Evolutionary conservation across 2,888 invertebrate species (phyloP).

Genomic region (Thymelicus lineola): DNA sequence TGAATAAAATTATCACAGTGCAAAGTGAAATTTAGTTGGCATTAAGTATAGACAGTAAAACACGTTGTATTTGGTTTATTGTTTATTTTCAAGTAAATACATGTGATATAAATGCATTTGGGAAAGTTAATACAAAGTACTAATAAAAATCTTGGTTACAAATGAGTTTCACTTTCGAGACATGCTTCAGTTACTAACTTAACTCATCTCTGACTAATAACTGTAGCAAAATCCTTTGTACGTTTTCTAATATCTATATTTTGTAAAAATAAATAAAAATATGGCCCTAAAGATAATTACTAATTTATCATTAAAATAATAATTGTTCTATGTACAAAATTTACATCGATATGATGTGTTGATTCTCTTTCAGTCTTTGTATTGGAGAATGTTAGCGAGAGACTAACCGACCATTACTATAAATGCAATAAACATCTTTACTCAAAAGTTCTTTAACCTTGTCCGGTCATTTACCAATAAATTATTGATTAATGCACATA

Average conservation of each 20-base stretch:
- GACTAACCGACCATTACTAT: slow-evolving; percentile 6
- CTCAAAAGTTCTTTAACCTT: too few relatives aligned
- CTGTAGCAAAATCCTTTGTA: slow-evolving; percentile 38
- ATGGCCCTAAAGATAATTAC: slow-evolving; percentile 16
- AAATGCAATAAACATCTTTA: slow-evolving; percentile 16
- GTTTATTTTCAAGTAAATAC: slow-evolving; percentile 57
- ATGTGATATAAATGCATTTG: slow-evolving; percentile 71
- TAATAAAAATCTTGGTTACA: slow-evolving; percentile 47
- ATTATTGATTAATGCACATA: too few relatives aligned
- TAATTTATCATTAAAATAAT: slow-evolving; percentile 16
- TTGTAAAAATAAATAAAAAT: slow-evolving; percentile 44
- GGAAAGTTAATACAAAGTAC: slow-evolving; percentile 66
- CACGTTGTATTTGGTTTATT: slow-evolving; percentile 42
- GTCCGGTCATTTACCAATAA: too few relatives aligned
- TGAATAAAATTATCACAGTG: not conserved
- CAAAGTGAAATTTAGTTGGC: not conserved
- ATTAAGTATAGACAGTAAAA: slow-evolving; percentile 37
- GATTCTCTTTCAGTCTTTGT: slow-evolving; percentile 49
- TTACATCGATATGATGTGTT: slow-evolving; percentile 33
- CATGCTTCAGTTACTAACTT: slow-evolving; percentile 21
- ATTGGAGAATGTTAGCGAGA: slow-evolving; percentile 24
- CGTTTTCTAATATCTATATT: slow-evolving; percentile 32
- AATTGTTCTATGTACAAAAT: slow-evolving; percentile 37
- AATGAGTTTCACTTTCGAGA: slow-evolving; percentile 29
- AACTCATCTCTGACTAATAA: slow-evolving; percentile 16